Evolutionary conservation across 1,140 invertebrate species (phyloP).

Genomic region (Drosophila baimaii): DNA sequence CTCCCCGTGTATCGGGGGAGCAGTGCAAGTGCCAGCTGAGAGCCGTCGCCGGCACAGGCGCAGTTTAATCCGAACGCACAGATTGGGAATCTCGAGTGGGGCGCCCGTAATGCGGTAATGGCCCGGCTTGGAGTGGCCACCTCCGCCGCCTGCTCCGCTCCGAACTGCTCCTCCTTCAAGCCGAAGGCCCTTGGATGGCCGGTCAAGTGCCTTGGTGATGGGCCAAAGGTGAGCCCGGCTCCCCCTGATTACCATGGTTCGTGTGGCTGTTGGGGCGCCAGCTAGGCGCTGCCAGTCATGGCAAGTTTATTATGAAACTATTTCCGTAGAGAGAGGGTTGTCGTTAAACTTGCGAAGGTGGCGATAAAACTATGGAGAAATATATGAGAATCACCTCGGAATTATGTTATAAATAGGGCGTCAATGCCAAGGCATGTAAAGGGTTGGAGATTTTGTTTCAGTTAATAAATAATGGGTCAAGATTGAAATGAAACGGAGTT

Average conservation of each 20-base stretch:
- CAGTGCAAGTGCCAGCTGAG: constrained; percentile 63
- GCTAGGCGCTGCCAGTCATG: constrained; percentile 45
- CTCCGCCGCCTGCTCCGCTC: not conserved
- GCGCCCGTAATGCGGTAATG: constrained; percentile 67
- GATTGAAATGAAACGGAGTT: not conserved
- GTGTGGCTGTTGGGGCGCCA: constrained; percentile 51
- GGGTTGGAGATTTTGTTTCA: not conserved
- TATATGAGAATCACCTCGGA: not conserved
- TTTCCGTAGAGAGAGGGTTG: constrained; percentile 20
- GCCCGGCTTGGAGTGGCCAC: constrained; percentile 20
- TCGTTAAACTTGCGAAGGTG: constrained; percentile 1
- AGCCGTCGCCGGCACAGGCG: constrained; percentile 66
- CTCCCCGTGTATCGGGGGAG: constrained; percentile 10
- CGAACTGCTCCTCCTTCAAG: not conserved
- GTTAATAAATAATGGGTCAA: not conserved
- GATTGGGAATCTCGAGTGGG: constrained; percentile 61
- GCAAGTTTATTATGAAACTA: constrained; percentile 38
- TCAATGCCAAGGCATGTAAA: not conserved
- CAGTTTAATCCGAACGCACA: constrained; percentile 61
- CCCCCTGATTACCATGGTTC: constrained; percentile 22
- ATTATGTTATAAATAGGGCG: constrained; percentile 15
- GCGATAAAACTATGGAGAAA: not conserved
- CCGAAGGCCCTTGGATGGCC: constrained; percentile 21
- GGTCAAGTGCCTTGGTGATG: constrained; percentile 31
- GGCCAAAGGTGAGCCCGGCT: constrained; percentile 38